These are phyloP conservation scores for Ardeotis arabs DNA, from an alignment of 2,113 vertebrate species.

Conservation along the genomic window DNA sequence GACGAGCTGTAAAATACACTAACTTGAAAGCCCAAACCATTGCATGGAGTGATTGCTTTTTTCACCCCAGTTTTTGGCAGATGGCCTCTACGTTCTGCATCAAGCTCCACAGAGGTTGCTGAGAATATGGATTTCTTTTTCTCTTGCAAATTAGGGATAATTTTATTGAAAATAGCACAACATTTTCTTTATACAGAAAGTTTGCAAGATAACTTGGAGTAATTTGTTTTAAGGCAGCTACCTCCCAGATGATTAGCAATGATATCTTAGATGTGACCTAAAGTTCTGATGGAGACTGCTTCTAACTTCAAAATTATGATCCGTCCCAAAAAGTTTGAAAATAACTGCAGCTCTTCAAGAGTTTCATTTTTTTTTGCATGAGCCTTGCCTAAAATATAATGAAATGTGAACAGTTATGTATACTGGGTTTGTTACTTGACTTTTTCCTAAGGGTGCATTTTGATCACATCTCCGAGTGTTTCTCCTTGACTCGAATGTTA, in stretches of 20 bases:
- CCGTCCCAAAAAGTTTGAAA: background rate
- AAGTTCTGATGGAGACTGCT: background rate
- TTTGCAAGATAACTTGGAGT: background rate
- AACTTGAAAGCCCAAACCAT: background rate
- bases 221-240: background rate
- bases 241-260: background rate
- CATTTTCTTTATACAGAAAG: background rate
- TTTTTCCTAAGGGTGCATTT: background rate
- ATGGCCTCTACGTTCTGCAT: background rate
- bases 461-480: background rate
- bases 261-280: background rate
- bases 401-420: background rate
- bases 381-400: background rate
- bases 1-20: accelerated
- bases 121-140: background rate
- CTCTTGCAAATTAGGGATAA: background rate
- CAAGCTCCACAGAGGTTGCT: background rate
- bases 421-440: background rate
- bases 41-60: background rate
- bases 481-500: background rate
- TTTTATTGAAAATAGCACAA: background rate
- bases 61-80: background rate
- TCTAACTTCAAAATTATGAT: background rate
- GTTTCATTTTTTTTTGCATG: background rate
- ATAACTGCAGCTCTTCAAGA: background rate